Conservation (phyloP, 2,888 invertebrate genomes). For the Archips xylosteana region DNA sequence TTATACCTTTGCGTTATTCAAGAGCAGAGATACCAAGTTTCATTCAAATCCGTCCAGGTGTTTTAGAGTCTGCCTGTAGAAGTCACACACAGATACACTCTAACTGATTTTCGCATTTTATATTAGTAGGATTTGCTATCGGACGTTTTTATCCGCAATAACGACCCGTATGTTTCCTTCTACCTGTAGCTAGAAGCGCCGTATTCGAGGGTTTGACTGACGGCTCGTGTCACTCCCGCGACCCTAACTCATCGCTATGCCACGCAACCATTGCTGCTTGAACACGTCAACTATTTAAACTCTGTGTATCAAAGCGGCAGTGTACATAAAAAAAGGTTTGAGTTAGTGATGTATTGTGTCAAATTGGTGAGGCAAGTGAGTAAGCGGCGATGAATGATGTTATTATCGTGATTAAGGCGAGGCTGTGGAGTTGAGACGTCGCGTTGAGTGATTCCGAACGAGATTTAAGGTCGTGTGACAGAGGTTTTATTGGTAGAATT, state of each 20-base stretch:
- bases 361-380: slow-evolving; percentile 55
- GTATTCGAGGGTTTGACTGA: slow-evolving; percentile 72
- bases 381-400: slow-evolving; percentile 78
- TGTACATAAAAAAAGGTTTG: slow-evolving; percentile 45
- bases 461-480: slow-evolving; percentile 54
- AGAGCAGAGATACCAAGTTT: too few species aligned
- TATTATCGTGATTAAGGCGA: slow-evolving; percentile 78
- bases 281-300: background rate
- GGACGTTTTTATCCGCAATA: slow-evolving; percentile 40
- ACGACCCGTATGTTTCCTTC: slow-evolving; percentile 54
- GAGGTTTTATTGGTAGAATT: slow-evolving; percentile 46
- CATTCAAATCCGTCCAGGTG: too few species aligned
- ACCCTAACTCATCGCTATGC: slow-evolving; percentile 44
- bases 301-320: slow-evolving; percentile 46
- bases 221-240: slow-evolving; percentile 56
- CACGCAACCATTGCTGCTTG: slow-evolving; percentile 54
- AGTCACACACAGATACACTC: too few species aligned
- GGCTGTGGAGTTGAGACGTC: slow-evolving; percentile 72
- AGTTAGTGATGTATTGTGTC: slow-evolving; percentile 44
- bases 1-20: too few species aligned
- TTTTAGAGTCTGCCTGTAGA: too few species aligned
- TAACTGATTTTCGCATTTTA: too few species aligned
- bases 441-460: slow-evolving; percentile 68
- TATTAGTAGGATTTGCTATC: too few species aligned
- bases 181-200: slow-evolving; percentile 67